Evolutionary conservation across 2,113 vertebrate genomes (phyloP).

Genomic region (Strigops habroptila): DNA sequence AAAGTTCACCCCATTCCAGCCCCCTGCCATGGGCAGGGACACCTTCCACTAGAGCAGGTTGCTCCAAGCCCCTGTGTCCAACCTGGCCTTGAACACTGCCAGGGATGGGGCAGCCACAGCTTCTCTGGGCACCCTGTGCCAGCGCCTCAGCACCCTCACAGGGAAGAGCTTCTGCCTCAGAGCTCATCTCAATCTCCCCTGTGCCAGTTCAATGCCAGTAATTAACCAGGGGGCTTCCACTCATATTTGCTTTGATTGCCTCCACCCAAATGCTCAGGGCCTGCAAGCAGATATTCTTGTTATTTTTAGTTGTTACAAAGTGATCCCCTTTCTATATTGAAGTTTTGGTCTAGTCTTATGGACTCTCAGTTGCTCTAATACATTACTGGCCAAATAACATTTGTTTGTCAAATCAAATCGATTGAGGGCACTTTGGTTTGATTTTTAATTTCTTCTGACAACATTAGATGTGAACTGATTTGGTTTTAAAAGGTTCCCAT

Average conservation of each 20-base stretch:
- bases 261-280: background rate
- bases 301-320: background rate
- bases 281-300: accelerated
- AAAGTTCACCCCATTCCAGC: background rate
- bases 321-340: background rate
- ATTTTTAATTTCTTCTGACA: background rate
- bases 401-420: background rate
- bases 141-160: background rate
- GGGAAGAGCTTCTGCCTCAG: background rate
- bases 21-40: background rate
- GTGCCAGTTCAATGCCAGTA: background rate
- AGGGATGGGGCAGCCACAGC: too few species aligned
- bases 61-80: background rate
- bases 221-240: background rate
- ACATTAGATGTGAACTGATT: background rate
- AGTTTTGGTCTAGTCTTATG: background rate
- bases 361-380: background rate
- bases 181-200: too few species aligned
- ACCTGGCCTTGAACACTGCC: background rate
- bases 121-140: background rate
- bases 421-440: background rate
- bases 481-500: background rate
- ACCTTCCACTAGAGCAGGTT: background rate
- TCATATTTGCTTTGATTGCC: background rate
- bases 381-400: background rate